Evolutionary conservation across 2,797 vertebrate genomes (phyloP).

Genomic region (Silurus lanzhouensis): DNA sequence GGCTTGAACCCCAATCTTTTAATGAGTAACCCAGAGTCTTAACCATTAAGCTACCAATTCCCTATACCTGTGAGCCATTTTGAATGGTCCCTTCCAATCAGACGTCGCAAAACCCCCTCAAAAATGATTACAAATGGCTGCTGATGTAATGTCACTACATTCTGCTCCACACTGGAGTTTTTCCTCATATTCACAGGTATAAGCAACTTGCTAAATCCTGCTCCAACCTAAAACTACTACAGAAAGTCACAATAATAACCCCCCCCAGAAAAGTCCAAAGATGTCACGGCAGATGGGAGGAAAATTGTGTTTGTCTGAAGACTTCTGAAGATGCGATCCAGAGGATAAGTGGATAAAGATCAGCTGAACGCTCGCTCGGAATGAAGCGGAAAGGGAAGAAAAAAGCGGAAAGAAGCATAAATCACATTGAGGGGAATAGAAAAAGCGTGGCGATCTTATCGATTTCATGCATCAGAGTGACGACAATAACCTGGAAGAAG

Average conservation of each 20-base stretch:
- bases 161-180: background rate
- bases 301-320: background rate
- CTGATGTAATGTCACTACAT: background rate
- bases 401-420: background rate
- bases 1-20: no score
- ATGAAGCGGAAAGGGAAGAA: background rate
- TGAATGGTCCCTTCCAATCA: background rate
- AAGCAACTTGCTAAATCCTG: background rate
- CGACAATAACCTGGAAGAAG: background rate
- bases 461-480: slow-evolving; percentile 5
- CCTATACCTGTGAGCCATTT: no score
- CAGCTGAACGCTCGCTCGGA: background rate
- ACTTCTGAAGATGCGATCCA: background rate
- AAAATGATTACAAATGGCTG: background rate
- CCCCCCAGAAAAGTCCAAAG: background rate
- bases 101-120: background rate
- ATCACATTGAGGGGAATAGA: background rate
- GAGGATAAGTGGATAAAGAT: background rate
- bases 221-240: background rate
- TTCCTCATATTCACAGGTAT: background rate
- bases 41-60: no score
- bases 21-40: no score
- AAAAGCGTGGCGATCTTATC: background rate
- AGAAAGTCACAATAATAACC: background rate
- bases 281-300: background rate